Conservation (phyloP, 1,140 invertebrate genomes). For the Brachionus rotundiformis region DNA sequence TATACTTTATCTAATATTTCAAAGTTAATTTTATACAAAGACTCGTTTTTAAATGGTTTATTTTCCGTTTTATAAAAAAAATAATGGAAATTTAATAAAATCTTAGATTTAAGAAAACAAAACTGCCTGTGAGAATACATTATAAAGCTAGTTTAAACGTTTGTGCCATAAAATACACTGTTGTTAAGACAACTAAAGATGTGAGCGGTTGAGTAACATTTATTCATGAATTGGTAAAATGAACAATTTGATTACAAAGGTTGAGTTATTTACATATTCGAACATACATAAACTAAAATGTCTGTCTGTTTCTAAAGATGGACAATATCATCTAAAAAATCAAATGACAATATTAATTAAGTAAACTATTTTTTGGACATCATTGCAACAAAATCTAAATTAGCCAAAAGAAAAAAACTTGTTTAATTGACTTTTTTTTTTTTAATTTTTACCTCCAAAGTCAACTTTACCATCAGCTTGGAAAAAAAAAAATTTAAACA, state of each 20-base stretch:
- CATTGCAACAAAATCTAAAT: constrained; percentile 39
- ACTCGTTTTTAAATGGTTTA: too few relatives aligned
- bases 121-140: too few relatives aligned
- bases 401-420: neutral
- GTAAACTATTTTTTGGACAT: constrained; percentile 20
- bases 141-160: neutral
- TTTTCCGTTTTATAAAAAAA: too few relatives aligned
- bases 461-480: constrained; percentile 43
- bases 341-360: neutral
- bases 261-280: neutral
- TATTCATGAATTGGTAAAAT: too few relatives aligned
- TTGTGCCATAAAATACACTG: neutral
- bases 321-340: neutral
- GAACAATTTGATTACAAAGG: neutral
- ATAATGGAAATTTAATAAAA: too few relatives aligned
- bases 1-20: too few relatives aligned
- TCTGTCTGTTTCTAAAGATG: neutral
- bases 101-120: too few relatives aligned
- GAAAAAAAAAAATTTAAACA: neutral
- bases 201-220: neutral
- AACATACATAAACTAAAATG: neutral
- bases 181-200: neutral
- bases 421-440: neutral
- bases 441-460: constrained; percentile 28
- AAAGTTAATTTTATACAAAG: too few relatives aligned